Evolutionary conservation across 2,888 invertebrate genomes (phyloP), one percentile per base, ranked within the genome.

Genomic region (Keiferia lycopersicella): DNA sequence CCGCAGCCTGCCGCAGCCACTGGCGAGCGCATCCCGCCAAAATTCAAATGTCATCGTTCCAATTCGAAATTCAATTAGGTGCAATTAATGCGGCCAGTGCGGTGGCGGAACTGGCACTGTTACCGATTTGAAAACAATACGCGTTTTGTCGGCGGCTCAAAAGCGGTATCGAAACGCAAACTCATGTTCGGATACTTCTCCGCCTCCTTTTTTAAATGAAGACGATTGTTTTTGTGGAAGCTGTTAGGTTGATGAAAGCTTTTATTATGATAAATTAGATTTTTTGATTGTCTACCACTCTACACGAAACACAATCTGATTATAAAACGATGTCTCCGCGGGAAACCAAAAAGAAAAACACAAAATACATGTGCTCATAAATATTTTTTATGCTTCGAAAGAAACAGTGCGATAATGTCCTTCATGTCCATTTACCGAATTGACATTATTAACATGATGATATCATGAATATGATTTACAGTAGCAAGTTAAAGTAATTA

Each of bases 1-100:
- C 72, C 58, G 34, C 38, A 58, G 39, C 39, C 8, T 39, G 39
- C 39, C 16, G 45, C 50, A 53, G 61, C 34, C 62, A 59, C 59
- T 45, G 34, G 45, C 76, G 82, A 79, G 80, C 51, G 51, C 26
- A 79, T 83, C 84, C 85, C 88, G 89, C 86, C 82, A 92, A 93
- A 93, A 92, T 84, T 87, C 87, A 90, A 93, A 91, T 93, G 93
- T 93, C 93, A 93, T 93, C 93, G 88, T 93, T 88, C 93, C 93
- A 93, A 93, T 93, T 93, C 93, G 91, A 93, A 93, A 92, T 93
- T 93, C 93, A 93, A 93, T 93, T 92, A 92, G 87, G 81, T 88
- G 92, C 93, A 93, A 93, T 93, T 93, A 93, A 92, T 89, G 84
- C 86, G 83, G 81, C 78, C 83, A 83, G 83, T 80, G 84, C 87